These are phyloP conservation scores for Physeter macrocephalus DNA, from an alignment of 2,113 vertebrate genomes.

Conservation along the genomic window DNA sequence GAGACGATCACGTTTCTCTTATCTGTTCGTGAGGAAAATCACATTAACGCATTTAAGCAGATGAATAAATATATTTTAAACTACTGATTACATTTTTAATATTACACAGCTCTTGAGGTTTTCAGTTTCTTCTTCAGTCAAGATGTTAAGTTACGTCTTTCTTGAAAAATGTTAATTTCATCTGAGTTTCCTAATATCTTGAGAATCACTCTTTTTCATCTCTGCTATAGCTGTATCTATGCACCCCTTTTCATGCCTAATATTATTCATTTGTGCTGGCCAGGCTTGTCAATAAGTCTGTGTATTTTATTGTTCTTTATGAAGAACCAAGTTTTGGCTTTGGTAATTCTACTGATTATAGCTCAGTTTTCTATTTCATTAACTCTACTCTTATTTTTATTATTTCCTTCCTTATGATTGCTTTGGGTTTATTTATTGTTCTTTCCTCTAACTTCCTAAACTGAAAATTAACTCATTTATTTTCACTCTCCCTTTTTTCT, in stretches of 20 bases:
- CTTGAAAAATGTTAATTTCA: background rate
- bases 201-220: background rate
- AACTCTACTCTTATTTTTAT: background rate
- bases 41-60: background rate
- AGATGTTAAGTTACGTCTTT: background rate
- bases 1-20: background rate
- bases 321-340: background rate
- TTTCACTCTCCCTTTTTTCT: background rate
- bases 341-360: background rate
- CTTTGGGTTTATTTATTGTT: background rate
- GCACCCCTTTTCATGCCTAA: background rate
- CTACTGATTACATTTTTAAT: background rate
- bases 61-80: background rate
- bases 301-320: background rate
- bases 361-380: background rate
- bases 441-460: background rate
- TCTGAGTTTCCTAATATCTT: background rate
- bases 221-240: background rate
- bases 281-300: background rate
- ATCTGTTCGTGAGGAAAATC: background rate
- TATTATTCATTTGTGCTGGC: background rate
- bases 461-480: background rate
- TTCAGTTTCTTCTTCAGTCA: background rate
- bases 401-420: background rate
- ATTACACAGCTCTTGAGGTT: background rate